phyloP scores from a whole-genome alignment of 2,888 invertebrate species.

The Selenia dentaria region DNA sequence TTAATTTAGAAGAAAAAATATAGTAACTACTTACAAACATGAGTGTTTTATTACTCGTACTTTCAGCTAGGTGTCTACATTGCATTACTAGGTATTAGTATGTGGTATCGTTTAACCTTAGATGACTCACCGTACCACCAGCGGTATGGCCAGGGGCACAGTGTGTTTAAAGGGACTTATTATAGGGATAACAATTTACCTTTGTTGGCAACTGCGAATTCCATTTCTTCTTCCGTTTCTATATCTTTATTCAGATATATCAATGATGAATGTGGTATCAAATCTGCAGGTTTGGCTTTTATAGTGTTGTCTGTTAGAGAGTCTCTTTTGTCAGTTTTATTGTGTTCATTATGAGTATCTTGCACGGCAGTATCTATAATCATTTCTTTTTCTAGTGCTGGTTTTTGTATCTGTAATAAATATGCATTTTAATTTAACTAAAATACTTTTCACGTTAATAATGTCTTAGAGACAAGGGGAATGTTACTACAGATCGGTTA shows the following conservation, averaged over 20 bases:
- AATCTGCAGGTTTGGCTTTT: neutral
- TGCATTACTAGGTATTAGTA: too few species aligned
- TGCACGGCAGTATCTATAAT: neutral
- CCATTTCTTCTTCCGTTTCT: slow-evolving; percentile 15
- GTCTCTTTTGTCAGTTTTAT: neutral
- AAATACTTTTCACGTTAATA: too few species aligned
- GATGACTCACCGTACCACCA: too few species aligned
- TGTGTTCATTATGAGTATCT: neutral
- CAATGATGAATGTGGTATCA: slow-evolving; percentile 34
- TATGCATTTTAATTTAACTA: neutral
- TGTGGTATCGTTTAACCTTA: too few species aligned
- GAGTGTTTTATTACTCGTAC: too few species aligned
- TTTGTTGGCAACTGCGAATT: slow-evolving; percentile 13
- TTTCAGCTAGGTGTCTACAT: too few species aligned
- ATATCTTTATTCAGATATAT: slow-evolving; percentile 40
- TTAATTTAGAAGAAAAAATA: too few species aligned
- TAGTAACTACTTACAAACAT: too few species aligned
- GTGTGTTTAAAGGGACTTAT: too few species aligned
- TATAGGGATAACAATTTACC: slow-evolving; percentile 18
- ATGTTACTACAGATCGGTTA: too few species aligned
- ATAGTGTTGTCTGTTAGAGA: neutral
- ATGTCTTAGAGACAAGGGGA: too few species aligned
- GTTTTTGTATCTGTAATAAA: neutral
- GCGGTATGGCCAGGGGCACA: too few species aligned
- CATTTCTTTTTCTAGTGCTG: neutral